phyloP scores from a whole-genome alignment of 2,888 invertebrate species.

The Eupithecia abbreviata region DNA sequence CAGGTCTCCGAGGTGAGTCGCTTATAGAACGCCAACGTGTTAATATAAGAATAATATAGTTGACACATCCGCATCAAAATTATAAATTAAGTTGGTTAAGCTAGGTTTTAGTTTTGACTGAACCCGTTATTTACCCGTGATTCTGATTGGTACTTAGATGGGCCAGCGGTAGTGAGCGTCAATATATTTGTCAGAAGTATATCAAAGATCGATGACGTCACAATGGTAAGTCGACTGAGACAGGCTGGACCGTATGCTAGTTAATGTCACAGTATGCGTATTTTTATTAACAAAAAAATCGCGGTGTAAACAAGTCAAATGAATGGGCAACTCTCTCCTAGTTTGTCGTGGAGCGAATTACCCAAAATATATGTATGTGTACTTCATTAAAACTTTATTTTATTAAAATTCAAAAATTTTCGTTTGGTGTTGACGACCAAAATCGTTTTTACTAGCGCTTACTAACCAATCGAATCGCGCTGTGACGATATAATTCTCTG shows the following conservation, averaged over 20 bases:
- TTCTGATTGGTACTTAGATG: constrained; percentile 88
- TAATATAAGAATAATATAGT: constrained; percentile 42
- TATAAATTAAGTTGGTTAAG: constrained; percentile 51
- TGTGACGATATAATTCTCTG: constrained; percentile 47
- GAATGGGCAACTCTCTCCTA: constrained; percentile 80
- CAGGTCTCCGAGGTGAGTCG: constrained; percentile 64
- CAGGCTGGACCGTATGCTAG: constrained; percentile 73
- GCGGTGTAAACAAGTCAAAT: constrained; percentile 79
- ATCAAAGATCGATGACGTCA: constrained; percentile 99
- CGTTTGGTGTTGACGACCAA: constrained; percentile 82
- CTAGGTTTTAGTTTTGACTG: constrained; percentile 67
- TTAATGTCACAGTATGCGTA: constrained; percentile 66
- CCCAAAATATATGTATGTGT: constrained; percentile 65
- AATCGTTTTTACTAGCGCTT: constrained; percentile 79
- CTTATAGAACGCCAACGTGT: constrained; percentile 30
- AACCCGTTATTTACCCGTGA: constrained; percentile 69
- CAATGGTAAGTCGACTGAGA: constrained; percentile 94
- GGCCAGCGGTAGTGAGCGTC: constrained; percentile 97
- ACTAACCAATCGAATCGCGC: constrained; percentile 42
- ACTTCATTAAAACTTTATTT: constrained; percentile 63
- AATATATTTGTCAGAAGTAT: constrained; percentile 99
- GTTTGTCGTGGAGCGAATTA: constrained; percentile 70
- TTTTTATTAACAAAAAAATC: constrained; percentile 51
- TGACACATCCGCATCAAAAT: constrained; percentile 40
- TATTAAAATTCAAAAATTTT: constrained; percentile 57